Evolutionary conservation across 2,888 invertebrate species (phyloP), one percentile per base, ranked within the genome.

Genomic region (Chalcis sispes): DNA sequence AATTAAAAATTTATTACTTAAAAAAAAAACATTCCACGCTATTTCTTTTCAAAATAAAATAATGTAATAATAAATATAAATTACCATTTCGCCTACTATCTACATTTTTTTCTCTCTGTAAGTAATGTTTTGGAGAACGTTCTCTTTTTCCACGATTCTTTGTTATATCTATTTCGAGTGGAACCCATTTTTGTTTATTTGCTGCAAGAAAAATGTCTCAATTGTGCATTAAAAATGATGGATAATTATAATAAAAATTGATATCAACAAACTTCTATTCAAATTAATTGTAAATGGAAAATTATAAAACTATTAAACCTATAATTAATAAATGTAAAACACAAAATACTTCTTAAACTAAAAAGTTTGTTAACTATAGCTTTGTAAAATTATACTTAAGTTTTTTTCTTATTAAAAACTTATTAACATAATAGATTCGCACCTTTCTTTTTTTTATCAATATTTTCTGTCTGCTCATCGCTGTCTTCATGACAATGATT

Each of bases 161-260:
- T 75, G 94, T 92, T 80, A 95, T 91, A 85, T 97, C 96, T 78
- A 98, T 95, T 83, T 96, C 96, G 76, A 98, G 90, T 0, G 97
- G 97, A 74, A 96, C 94, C 98, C 98, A 98, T 89, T 96, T 97
- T 89, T 96, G 96, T 84, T 92, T 92, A 59, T 89, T 89, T 27
- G 88, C 90, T 90, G 80, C 13, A 64, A 58, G 58, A 10, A 29
- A 3, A 69, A 56, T n/a, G n/a, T n/a, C n/a, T n/a, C n/a, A n/a
- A n/a, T n/a, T n/a, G n/a, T n/a, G n/a, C n/a, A n/a, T n/a, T n/a
- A n/a, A n/a, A n/a, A n/a, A n/a, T n/a, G n/a, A n/a, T n/a, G n/a
- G n/a, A n/a, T n/a, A n/a, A n/a, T n/a, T 36, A 50, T 1, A 18
- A 50, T 50, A 20, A 2, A 20, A 23, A 18, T 50, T 50, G 8